Evolutionary conservation across 2,888 invertebrate species (phyloP).

Genomic region (Sipha maydis): DNA sequence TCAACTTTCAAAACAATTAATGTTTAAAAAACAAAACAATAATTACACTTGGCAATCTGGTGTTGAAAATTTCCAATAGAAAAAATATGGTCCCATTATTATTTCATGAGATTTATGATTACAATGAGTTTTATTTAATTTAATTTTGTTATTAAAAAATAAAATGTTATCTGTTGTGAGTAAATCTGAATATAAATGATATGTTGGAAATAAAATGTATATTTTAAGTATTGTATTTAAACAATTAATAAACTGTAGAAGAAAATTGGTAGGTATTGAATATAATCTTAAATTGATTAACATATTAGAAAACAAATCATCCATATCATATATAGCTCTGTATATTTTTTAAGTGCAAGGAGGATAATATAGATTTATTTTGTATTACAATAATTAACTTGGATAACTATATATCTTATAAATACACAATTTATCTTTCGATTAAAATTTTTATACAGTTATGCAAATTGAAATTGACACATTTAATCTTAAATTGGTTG

Average conservation of each 20-base stretch:
- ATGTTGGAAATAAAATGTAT: constrained; percentile 35
- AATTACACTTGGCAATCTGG: not conserved
- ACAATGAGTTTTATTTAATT: constrained; percentile 14
- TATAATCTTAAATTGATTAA: not conserved
- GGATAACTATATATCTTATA: constrained; percentile 8
- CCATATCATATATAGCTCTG: not conserved
- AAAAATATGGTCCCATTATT: constrained; percentile 59
- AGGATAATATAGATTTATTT: not conserved
- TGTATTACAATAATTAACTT: not conserved
- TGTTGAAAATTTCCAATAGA: constrained; percentile 40
- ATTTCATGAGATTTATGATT: constrained; percentile 20
- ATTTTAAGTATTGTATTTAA: not conserved
- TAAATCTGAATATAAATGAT: constrained; percentile 44
- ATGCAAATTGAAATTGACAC: constrained; percentile 45
- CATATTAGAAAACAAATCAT: not conserved
- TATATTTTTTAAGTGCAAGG: not conserved
- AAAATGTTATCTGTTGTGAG: not conserved
- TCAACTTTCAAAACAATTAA: constrained; percentile 11
- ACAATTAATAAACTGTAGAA: not conserved
- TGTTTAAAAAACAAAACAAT: not conserved
- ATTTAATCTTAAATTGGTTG: constrained; percentile 36
- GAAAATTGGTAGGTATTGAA: not conserved
- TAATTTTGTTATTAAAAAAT: not conserved
- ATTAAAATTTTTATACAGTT: constrained; percentile 7
- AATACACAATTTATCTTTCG: not conserved